Conservation (phyloP, 2,888 invertebrate species). For the Catocala fraxini region DNA sequence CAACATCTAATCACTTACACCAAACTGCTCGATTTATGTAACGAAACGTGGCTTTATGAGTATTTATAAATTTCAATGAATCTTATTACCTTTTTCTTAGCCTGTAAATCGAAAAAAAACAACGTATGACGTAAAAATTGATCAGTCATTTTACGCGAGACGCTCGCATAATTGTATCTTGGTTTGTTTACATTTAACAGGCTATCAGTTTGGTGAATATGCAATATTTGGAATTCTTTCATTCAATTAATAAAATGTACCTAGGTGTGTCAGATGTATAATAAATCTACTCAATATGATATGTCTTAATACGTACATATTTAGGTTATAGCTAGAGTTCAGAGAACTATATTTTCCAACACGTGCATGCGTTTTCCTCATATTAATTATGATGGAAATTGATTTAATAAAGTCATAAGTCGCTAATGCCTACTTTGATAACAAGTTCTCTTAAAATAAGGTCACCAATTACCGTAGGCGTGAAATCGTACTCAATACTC, state of each 20-base stretch:
- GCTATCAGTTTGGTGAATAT: constrained; percentile 33
- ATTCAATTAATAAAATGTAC: neutral
- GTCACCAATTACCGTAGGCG: constrained; percentile 3
- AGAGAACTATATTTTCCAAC: neutral
- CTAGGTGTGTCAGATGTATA: neutral
- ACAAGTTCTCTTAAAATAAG: neutral
- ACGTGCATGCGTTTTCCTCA: neutral
- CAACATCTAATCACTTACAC: constrained; percentile 67
- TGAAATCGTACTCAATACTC: constrained; percentile 15
- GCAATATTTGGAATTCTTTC: constrained; percentile 8
- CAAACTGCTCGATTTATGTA: constrained; percentile 59
- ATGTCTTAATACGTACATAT: no score
- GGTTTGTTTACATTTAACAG: constrained; percentile 38
- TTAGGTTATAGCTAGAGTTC: neutral
- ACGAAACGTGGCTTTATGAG: constrained; percentile 6
- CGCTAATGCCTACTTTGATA: no score
- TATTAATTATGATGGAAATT: no score
- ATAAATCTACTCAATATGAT: no score
- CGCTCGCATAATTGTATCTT: constrained; percentile 16
- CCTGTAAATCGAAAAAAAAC: neutral
- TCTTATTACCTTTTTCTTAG: neutral
- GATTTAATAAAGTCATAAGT: no score
- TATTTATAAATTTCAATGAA: constrained; percentile 10
- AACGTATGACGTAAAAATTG: constrained; percentile 13
- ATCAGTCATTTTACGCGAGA: constrained; percentile 10